Percentiles rank a stretch among this genome's conserved stretches.
These are phyloP conservation scores for Hylia prasina DNA, from an alignment of 2,113 vertebrate species.

Conservation along the genomic window DNA sequence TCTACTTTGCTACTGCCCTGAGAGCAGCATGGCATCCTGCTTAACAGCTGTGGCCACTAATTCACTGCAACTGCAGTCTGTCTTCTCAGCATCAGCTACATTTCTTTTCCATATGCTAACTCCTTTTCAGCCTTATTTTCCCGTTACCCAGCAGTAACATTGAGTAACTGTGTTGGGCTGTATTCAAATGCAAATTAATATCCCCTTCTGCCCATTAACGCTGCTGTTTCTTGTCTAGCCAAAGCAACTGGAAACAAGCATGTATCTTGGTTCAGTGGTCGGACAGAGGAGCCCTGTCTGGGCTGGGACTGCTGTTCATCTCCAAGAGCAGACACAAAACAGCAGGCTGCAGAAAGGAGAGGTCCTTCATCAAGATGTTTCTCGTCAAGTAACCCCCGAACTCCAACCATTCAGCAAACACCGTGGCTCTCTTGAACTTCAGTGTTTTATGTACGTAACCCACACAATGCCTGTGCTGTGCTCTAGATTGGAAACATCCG, in stretches of 20 bases:
- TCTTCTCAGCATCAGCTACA: conserved; percentile 20
- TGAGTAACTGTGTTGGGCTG: conserved; percentile 36
- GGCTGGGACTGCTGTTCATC: not conserved
- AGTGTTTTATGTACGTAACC: not conserved
- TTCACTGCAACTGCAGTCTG: conserved; percentile 13
- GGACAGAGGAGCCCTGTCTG: conserved; percentile 38
- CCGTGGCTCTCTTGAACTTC: not conserved
- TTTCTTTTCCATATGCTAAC: conserved; percentile 53
- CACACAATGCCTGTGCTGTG: conserved; percentile 11
- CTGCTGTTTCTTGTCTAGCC: conserved; percentile 41
- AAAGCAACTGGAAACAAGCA: conserved; percentile 36
- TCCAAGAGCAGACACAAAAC: not conserved
- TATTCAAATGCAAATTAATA: conserved; percentile 66
- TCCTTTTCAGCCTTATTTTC: conserved; percentile 46
- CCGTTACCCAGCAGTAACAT: conserved; percentile 36
- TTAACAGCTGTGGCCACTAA: conserved; percentile 44
- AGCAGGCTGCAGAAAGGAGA: conserved; percentile 23
- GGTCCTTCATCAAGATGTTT: not conserved
- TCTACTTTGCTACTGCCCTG: not conserved
- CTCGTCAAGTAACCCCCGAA: conserved; percentile 16
- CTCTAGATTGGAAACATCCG: not conserved
- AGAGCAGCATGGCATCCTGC: not conserved
- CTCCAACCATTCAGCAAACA: not conserved
- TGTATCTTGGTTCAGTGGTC: not conserved
- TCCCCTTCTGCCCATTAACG: conserved; percentile 47